A percentile compares a stretch with the other conserved stretches of the same genome.
phyloP scores from a whole-genome alignment of 1,140 invertebrate species.

The Cydia fagiglandana region DNA sequence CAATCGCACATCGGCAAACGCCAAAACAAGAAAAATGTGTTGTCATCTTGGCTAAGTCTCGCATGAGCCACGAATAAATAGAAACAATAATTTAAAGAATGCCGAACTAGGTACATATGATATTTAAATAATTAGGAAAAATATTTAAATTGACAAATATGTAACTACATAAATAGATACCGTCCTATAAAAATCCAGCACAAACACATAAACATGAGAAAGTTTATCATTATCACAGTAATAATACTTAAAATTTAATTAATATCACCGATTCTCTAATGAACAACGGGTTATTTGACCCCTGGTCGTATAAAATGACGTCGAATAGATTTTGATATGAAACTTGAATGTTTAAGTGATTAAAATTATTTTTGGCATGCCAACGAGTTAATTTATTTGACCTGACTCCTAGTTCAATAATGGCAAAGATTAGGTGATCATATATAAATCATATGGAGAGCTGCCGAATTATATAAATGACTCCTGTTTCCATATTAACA shows the following conservation, averaged over 20 bases:
- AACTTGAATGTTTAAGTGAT: slow-evolving; percentile 16
- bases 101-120: too few relatives aligned
- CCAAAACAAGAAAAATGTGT: too few relatives aligned
- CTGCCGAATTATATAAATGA: slow-evolving; percentile 11
- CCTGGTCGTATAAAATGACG: not conserved
- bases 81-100: too few relatives aligned
- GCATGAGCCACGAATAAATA: too few relatives aligned
- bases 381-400: not conserved
- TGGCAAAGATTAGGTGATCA: not conserved
- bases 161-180: not conserved
- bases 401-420: not conserved
- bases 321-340: not conserved
- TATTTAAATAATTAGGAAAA: too few relatives aligned
- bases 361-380: slow-evolving; percentile 6
- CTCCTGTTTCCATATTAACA: not conserved
- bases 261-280: slow-evolving; percentile 8
- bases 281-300: slow-evolving; percentile 22
- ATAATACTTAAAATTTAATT: slow-evolving; percentile 22
- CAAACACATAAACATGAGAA: slow-evolving; percentile 4
- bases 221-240: slow-evolving; percentile 22
- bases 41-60: too few relatives aligned
- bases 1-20: too few relatives aligned
- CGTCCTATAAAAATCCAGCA: not conserved
- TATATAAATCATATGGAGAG: slow-evolving; percentile 6
- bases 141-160: too few relatives aligned